A percentile compares a stretch with the other conserved stretches of the same genome.
phyloP scores from a whole-genome alignment of 2,888 invertebrate species.

The Cephus pygmeus region DNA sequence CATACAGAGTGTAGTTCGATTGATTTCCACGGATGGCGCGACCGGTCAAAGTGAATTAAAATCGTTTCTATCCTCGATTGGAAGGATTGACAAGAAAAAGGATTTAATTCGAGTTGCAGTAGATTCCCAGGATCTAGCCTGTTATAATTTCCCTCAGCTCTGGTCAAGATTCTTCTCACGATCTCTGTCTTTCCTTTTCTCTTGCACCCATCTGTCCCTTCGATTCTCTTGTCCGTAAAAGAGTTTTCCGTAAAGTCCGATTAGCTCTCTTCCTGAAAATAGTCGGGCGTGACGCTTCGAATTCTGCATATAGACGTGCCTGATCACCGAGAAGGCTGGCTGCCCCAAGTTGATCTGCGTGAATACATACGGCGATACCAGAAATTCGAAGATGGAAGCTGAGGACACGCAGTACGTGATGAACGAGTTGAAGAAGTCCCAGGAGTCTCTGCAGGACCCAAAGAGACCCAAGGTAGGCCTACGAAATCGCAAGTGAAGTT shows the following conservation, averaged over 20 bases:
- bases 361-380: conserved; percentile 45
- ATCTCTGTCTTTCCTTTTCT: background rate
- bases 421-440: conserved; percentile 47
- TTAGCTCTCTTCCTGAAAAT: background rate
- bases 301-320: background rate
- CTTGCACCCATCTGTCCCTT: background rate
- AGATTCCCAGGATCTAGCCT: background rate
- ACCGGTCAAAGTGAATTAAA: background rate
- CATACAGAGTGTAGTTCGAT: background rate
- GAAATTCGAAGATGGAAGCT: conserved; percentile 45
- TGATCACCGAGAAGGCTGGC: conserved; percentile 24
- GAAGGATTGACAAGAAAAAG: background rate
- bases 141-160: background rate
- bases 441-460: conserved; percentile 40
- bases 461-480: conserved; percentile 33
- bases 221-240: background rate
- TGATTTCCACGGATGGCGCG: background rate
- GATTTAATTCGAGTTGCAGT: background rate
- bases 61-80: background rate
- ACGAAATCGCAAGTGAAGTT: conserved; percentile 13
- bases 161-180: background rate
- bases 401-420: conserved; percentile 53
- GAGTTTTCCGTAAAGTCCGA: background rate
- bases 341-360: conserved; percentile 38
- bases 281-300: background rate